Percentiles rank a stretch among this genome's conserved stretches.
Evolutionary conservation across 2,113 vertebrate species (phyloP).

Genomic region (Oreotrochilus melanogaster): DNA sequence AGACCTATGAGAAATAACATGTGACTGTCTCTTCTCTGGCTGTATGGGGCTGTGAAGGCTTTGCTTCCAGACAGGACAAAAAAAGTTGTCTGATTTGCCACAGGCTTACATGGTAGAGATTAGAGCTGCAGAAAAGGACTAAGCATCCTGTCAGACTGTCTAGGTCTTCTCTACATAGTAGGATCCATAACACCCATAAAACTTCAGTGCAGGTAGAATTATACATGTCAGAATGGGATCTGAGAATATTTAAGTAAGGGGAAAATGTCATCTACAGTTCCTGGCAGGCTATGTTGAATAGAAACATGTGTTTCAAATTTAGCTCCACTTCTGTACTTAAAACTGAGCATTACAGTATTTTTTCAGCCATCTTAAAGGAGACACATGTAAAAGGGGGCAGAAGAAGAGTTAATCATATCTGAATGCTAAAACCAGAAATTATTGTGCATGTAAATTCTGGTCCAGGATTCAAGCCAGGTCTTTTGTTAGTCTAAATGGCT

Average conservation of each 20-base stretch:
- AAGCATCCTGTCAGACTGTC: neutral
- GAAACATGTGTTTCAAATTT: constrained; percentile 26
- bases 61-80: neutral
- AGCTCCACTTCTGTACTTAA: neutral
- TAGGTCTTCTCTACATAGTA: neutral
- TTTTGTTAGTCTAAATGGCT: constrained; percentile 24
- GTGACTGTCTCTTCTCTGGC: neutral
- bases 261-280: neutral
- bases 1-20: neutral
- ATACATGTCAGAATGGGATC: neutral
- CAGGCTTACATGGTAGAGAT: neutral
- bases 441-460: neutral
- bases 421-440: constrained; percentile 30
- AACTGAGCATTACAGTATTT: neutral
- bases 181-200: neutral
- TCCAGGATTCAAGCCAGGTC: constrained; percentile 23
- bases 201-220: neutral
- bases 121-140: neutral
- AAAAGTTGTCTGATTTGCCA: neutral
- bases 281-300: neutral
- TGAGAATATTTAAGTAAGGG: neutral
- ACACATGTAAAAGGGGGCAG: neutral
- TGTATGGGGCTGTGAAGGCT: neutral
- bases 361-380: neutral
- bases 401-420: neutral